Conservation (phyloP, 1,140 invertebrate genomes). For the Aphelinus certus region DNA sequence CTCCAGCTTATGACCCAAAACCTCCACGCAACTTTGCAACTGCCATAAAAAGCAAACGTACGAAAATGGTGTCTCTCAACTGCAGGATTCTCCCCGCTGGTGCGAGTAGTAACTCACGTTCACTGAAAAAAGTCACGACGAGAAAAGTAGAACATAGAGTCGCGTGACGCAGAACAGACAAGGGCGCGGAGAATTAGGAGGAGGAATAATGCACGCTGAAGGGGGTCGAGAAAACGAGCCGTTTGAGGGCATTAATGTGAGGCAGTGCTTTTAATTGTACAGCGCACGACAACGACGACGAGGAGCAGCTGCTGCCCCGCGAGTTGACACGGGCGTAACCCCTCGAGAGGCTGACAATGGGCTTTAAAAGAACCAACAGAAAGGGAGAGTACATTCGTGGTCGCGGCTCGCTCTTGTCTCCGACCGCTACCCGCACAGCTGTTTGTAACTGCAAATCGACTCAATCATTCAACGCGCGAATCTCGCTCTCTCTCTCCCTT, state of each 20-base stretch:
- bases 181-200: too few species aligned
- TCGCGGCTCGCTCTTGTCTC: not conserved
- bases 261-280: constrained; percentile 29
- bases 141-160: constrained; percentile 9
- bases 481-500: not conserved
- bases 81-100: too few species aligned
- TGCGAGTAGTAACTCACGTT: too few species aligned
- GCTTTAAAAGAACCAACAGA: constrained; percentile 17
- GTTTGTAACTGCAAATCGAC: not conserved
- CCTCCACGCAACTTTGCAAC: too few species aligned
- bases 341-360: constrained; percentile 22
- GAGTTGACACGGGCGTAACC: constrained; percentile 20
- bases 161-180: too few species aligned
- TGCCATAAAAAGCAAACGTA: too few species aligned
- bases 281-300: not conserved
- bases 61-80: too few species aligned
- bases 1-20: too few species aligned
- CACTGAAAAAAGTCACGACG: too few species aligned
- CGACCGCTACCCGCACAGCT: not conserved
- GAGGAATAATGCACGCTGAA: too few species aligned
- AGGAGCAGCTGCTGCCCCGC: not conserved
- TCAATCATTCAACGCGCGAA: constrained; percentile 5
- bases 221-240: not conserved
- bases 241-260: constrained; percentile 1
- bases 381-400: not conserved